phyloP scores from a whole-genome alignment of 2,113 vertebrate species.

The Anolis carolinensis region DNA sequence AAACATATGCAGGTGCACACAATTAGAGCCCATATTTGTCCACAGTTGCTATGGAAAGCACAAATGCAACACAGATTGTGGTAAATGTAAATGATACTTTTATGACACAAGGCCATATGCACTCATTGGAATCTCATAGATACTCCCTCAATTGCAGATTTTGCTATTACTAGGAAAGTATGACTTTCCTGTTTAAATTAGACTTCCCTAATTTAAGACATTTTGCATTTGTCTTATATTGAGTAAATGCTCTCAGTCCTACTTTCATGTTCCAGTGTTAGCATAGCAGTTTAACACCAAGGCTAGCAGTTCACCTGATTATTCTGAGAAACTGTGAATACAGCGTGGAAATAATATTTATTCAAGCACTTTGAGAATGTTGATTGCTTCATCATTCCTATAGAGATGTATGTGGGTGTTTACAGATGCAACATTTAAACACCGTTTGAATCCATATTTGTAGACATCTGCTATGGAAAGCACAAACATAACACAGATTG shows the following conservation, averaged over 20 bases:
- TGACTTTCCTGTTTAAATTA: background rate
- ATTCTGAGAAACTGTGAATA: background rate
- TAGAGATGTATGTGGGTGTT: background rate
- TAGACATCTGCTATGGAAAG: background rate
- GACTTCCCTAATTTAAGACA: background rate
- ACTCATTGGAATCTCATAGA: background rate
- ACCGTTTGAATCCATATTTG: background rate
- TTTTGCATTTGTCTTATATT: background rate
- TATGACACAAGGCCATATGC: background rate
- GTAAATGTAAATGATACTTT: background rate
- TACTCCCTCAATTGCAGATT: background rate
- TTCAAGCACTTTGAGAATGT: background rate
- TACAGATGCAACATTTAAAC: background rate
- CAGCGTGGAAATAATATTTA: background rate
- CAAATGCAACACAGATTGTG: too few relatives aligned
- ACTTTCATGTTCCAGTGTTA: background rate
- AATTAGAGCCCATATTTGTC: too few relatives aligned
- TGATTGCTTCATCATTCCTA: background rate
- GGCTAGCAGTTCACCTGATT: too few relatives aligned
- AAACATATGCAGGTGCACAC: too few relatives aligned
- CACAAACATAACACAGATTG: background rate
- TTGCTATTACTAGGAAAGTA: background rate
- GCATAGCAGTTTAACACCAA: too few relatives aligned
- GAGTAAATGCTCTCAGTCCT: background rate
- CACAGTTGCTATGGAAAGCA: too few relatives aligned